Evolutionary conservation across 2,797 vertebrate species (phyloP), one percentile per base, ranked within the genome.

Genomic region (Chelmon rostratus): DNA sequence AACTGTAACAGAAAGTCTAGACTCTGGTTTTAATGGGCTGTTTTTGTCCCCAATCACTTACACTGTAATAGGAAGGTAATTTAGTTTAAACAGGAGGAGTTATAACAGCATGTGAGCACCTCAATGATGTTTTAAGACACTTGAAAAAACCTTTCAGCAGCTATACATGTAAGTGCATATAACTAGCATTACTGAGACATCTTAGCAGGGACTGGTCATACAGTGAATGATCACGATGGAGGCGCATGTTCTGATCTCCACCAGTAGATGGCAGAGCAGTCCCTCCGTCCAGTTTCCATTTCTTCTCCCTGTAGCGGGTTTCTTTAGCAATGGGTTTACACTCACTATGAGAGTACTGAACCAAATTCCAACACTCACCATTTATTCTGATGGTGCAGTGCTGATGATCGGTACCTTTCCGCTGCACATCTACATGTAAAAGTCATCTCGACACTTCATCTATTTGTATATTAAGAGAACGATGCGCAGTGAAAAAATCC

Each of bases 231-330:
- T 19, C n/a, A 9, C 28, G 40, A 44, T 44, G 23, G n/a, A 61
- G 11, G 33, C 44, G 3, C 0, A 10, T 42, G n/a, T 62, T 40
- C 23, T 18, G 15, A 25, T 19, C 7, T 44, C 13, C 23, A 44
- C 59, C 59, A 31, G 38, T 10, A 19, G 38, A 81, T 78, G 86
- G 80, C 74, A 86, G 64, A 42, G 54, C 0, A 75, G 50, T 12
- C 8, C 23, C 3, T 28, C 40, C 53, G 33, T 57, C 2, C 6
- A 11, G 4, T 73, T 78, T 42, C 5, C 2, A 49, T 73, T 66
- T 49, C 15, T 6, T 19, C 5, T 3, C 2, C 6, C 4, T 0
- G 1, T 21, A 0, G 37, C 8, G 2, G 28, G 6, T 50, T 66
- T 54, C 28, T 61, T 42, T 9, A 52, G 18, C 74, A 75, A 65